These are phyloP conservation scores for Proterorhinus semilunaris DNA, from an alignment of 2,113 vertebrate species.

Conservation along the genomic window DNA sequence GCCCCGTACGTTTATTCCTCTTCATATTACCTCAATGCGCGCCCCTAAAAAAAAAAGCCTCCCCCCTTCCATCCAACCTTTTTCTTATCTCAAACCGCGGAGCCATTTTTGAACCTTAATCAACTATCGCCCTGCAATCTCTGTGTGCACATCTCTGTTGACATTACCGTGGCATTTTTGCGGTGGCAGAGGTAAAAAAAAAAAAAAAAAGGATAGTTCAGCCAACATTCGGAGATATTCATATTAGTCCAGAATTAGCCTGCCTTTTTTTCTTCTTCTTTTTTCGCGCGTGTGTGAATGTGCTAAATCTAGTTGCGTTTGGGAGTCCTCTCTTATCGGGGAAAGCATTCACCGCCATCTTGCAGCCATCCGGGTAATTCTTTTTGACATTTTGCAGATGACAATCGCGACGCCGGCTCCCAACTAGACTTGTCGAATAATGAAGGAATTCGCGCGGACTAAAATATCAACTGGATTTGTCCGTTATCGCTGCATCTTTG, in stretches of 20 bases:
- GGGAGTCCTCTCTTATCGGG: conserved; percentile 3
- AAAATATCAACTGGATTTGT: conserved; percentile 11
- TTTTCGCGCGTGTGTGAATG: not conserved
- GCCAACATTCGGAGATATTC: not conserved
- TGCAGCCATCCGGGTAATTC: not conserved
- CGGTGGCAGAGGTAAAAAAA: conserved; percentile 1
- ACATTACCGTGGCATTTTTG: conserved; percentile 12
- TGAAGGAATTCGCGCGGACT: conserved; percentile 4
- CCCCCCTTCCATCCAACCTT: not conserved
- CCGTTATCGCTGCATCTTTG: not conserved
- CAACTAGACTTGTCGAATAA: conserved; percentile 11
- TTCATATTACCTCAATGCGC: not conserved
- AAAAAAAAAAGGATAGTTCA: not conserved
- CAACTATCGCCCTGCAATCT: conserved; percentile 1
- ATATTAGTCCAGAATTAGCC: conserved; percentile 7
- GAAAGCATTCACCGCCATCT: conserved; percentile 1
- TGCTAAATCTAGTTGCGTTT: not conserved
- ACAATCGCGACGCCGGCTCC: not conserved
- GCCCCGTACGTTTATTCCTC: conserved; percentile 1
- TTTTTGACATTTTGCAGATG: conserved; percentile 10
- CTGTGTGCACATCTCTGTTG: not conserved
- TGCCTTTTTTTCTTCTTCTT: not conserved
- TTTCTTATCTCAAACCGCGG: not conserved
- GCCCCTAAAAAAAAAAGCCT: not conserved
- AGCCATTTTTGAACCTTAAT: conserved; percentile 1